Evolutionary conservation across 2,888 invertebrate species (phyloP), one percentile per base, ranked within the genome.

Genomic region (Troglohyphantes excavatus): DNA sequence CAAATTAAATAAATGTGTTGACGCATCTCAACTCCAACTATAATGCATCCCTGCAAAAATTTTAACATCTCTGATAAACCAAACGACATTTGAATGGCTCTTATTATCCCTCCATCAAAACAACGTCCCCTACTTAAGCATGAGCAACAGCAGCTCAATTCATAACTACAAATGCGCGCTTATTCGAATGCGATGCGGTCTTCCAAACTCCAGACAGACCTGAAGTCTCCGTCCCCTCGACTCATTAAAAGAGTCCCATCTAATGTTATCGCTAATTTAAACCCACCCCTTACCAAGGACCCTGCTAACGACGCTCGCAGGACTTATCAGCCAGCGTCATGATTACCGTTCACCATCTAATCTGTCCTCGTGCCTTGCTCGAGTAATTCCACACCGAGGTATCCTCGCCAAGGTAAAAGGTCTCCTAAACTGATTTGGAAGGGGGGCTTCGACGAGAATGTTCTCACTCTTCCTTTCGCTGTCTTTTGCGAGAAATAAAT

Each of bases 261-360:
- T 65, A 65, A 65, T 65, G 26, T 17, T 5, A 53, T 53, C 53
- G 53, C 53, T 53, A 53, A 53, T 53, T 53, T 53, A 53, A 53
- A 53, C 17, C 46, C n/a, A 26, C 13, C 46, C 72, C 26, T 70
- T 23, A 13, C 70, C 39, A 13, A 13, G 23, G 19, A 9, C 46
- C 39, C n/a, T n/a, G n/a, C 39, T 21, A 70, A 70, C 68, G 68
- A 70, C 39, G 39, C 68, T 39, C 68, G 2, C 33, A 17, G 68
- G 72, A 53, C 26, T 72, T 72, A 72, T 72, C 70, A 43, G 21
- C 72, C 43, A 21, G 19, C 43, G 46, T 46, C 46, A 72, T 72
- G 53, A 72, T 72, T 72, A 72, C 72, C 33, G 21, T 46, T 72
- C 53, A 72, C 46, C 46, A 26, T 46, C 43, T 72, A 72, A 72